phyloP scores from a whole-genome alignment of 37 sponge, comb jelly and placozoan species.

The Haliclona indistincta region DNA sequence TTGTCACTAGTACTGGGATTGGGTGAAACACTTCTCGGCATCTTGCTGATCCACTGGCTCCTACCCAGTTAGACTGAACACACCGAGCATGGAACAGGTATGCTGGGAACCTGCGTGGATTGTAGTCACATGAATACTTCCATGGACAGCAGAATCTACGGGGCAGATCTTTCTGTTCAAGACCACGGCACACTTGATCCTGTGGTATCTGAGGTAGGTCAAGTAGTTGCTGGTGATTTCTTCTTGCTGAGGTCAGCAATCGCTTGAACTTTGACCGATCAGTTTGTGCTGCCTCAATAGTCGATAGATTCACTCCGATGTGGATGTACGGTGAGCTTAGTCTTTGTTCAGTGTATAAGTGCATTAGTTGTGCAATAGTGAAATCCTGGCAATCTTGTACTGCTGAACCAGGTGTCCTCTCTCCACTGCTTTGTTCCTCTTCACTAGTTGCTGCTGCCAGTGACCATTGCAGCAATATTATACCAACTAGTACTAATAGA shows the following conservation, averaged over 20 bases:
- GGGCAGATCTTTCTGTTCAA: background rate
- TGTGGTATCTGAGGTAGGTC: no score
- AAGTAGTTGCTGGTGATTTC: background rate
- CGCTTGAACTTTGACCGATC: background rate
- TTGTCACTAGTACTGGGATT: constrained; percentile 16
- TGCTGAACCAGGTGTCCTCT: no score
- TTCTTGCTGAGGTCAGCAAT: background rate
- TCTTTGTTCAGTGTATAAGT: background rate
- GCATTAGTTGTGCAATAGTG: no score
- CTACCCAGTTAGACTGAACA: background rate
- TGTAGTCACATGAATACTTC: constrained; percentile 59
- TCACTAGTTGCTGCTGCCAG: no score
- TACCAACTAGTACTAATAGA: no score
- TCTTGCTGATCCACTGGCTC: background rate
- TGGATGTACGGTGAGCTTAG: background rate
- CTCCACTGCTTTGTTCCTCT: no score
- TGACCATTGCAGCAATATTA: no score
- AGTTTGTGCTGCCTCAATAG: background rate
- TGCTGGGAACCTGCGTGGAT: constrained; percentile 47
- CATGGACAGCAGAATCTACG: constrained; percentile 4
- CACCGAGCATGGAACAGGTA: constrained; percentile 54
- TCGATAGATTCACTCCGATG: constrained; percentile 4
- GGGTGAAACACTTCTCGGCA: constrained; percentile 23
- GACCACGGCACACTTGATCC: background rate
- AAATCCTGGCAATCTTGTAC: no score